Evolutionary conservation across 1,140 invertebrate species (phyloP).

Genomic region (Drosophila pseudoobscura): DNA sequence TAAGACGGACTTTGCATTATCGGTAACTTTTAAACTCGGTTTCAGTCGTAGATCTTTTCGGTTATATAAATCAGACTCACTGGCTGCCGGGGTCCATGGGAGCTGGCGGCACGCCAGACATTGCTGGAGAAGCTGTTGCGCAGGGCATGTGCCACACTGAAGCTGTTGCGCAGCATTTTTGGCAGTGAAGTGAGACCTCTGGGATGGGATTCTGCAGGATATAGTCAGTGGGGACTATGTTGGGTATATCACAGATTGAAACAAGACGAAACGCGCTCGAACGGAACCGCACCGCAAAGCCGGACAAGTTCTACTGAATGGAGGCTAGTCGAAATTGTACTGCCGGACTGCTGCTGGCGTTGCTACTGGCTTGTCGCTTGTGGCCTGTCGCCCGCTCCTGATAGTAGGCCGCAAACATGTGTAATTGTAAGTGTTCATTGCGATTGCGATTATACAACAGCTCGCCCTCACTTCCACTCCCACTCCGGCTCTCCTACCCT

Average conservation of each 20-base stretch:
- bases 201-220: slow-evolving; percentile 10
- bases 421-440: slow-evolving; percentile 77
- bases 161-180: slow-evolving; percentile 69
- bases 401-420: slow-evolving; percentile 72
- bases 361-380: background rate
- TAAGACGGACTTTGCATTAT: slow-evolving; percentile 35
- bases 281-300: slow-evolving; percentile 53
- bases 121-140: slow-evolving; percentile 54
- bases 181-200: no score
- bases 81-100: slow-evolving; percentile 65
- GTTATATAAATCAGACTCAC: slow-evolving; percentile 55
- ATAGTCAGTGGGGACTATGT: slow-evolving; percentile 17
- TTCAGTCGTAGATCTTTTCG: background rate
- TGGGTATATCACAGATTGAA: background rate
- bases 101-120: slow-evolving; percentile 56
- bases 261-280: slow-evolving; percentile 13
- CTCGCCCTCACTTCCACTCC: background rate
- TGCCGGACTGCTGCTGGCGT: slow-evolving; percentile 9
- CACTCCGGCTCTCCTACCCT: background rate
- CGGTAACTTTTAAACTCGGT: slow-evolving; percentile 16
- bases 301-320: slow-evolving; percentile 59
- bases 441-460: slow-evolving; percentile 71
- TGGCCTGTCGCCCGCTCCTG: slow-evolving; percentile 13
- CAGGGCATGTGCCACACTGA: slow-evolving; percentile 45
- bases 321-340: slow-evolving; percentile 1